Conservation (phyloP, 1,140 invertebrate species). For the Riptortus pedestris region DNA sequence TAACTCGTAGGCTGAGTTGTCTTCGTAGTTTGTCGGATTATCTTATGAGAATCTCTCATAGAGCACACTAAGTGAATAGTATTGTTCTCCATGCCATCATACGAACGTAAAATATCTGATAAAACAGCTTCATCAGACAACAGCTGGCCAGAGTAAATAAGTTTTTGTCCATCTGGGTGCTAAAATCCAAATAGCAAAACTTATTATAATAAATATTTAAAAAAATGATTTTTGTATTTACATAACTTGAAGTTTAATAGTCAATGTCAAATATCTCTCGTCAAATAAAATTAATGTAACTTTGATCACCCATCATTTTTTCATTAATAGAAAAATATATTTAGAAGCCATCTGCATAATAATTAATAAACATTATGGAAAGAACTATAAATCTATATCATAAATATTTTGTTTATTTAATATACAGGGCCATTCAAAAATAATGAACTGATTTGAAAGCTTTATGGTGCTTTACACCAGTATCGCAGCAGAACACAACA, state of each 20-base stretch:
- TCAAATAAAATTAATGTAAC: neutral
- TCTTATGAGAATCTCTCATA: constrained; percentile 4
- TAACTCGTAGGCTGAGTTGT: neutral
- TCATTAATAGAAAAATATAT: neutral
- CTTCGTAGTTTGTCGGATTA: neutral
- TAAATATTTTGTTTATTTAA: no score
- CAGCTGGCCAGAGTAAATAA: constrained; percentile 84
- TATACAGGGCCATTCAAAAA: no score
- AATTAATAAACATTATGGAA: no score
- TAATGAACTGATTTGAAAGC: no score
- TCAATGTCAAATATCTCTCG: neutral
- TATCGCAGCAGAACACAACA: no score
- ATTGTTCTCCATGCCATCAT: constrained; percentile 58
- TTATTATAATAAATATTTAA: neutral
- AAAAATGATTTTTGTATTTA: neutral
- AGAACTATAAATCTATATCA: no score
- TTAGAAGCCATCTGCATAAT: no score
- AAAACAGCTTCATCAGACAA: constrained; percentile 62
- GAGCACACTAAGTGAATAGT: constrained; percentile 76
- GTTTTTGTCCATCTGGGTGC: constrained; percentile 59
- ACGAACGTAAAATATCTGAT: constrained; percentile 67
- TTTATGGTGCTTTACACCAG: no score
- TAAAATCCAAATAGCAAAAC: constrained; percentile 1
- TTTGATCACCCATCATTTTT: neutral
- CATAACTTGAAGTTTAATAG: neutral